Conservation (phyloP, 37 sponge, comb jelly and placozoan species). For the Crambe crambe region DNA sequence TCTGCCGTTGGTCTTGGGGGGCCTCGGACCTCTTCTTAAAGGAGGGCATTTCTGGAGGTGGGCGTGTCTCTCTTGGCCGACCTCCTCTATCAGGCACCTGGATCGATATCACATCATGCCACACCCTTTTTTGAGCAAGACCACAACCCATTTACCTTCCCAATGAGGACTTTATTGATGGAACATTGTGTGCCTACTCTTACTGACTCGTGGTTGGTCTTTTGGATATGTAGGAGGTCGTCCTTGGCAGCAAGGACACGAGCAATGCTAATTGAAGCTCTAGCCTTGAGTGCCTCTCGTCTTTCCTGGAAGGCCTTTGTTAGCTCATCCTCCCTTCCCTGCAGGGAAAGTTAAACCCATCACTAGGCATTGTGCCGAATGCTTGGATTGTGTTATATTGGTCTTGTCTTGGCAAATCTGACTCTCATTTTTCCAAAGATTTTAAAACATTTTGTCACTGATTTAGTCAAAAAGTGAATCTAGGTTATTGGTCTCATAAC, state of each 20-base stretch:
- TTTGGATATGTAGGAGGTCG: slow-evolving; percentile 58
- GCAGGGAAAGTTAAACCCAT: not conserved
- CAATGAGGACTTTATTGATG: slow-evolving; percentile 83
- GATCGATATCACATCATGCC: no score
- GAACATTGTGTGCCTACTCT: slow-evolving; percentile 45
- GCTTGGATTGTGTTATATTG: no score
- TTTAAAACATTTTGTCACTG: no score
- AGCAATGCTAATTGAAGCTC: slow-evolving; percentile 56
- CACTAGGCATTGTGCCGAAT: not conserved
- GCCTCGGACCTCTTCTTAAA: slow-evolving; percentile 74
- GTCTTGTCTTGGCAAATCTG: no score
- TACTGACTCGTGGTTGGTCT: slow-evolving; percentile 51
- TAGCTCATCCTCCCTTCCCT: slow-evolving; percentile 69
- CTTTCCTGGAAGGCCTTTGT: slow-evolving; percentile 4
- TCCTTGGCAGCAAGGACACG: slow-evolving; percentile 68
- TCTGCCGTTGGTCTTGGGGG: slow-evolving; percentile 56
- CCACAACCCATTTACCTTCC: slow-evolving; percentile 46
- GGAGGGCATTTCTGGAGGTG: slow-evolving; percentile 91
- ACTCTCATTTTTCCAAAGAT: no score
- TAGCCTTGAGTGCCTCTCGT: slow-evolving; percentile 17
- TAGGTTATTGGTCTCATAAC: no score
- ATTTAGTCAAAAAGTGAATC: no score
- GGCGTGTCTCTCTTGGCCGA: slow-evolving; percentile 86
- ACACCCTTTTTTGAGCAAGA: no score
- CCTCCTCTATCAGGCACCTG: slow-evolving; percentile 92